Base-by-base conservation (phyloP, 2,113 vertebrate genomes). In the Benitochromis conjunctus region DNA sequence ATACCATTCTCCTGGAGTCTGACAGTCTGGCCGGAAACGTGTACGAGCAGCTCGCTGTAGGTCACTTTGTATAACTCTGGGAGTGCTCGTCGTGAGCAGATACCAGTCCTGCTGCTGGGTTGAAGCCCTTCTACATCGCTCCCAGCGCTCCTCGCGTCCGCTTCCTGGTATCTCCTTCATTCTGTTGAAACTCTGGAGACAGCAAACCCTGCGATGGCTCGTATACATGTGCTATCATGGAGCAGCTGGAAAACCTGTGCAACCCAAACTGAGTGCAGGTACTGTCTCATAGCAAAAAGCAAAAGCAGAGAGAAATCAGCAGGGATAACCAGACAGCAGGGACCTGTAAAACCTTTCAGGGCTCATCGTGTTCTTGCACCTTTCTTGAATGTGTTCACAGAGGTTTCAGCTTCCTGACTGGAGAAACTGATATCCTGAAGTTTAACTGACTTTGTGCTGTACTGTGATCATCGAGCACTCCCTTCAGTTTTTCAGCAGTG, bases 181-280 rank as follows among this genome's bases (percentile, higher is more conserved):
- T 36, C 5, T 60, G 26, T 60, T 34, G 60, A 64, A 36, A 64
- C 60, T 64, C 9, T 64, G 18, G 31, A n/a, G 31, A 64, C 5
- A 0, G 14, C 7, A 64, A 64, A 36, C 60, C 60, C 6, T 0
- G 0, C 19, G 18, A 64, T 64, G 60, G 60, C 31, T 36, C 18
- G 3, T 62, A 7, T 0, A 36, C 5, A 64, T 64, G 31, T n/a
- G 31, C 58, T 2, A 12, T 64, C 31, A 11, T 12, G 9, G 58
- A 64, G 58, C 58, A 60, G 29, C 29, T 60, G 57, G 26, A 31
- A 18, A 60, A 10, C 26, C 31, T 64, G 60, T 2, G 60, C 60
- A n/a, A 64, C 34, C 6, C 5, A 34, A 13, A 66, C 0, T 7
- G 11, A 21, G 34, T 38, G 62, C 19, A 66, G 62, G 36, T 1